Base-by-base conservation (phyloP, 2,888 invertebrate genomes). In the Apamea sordens region DNA sequence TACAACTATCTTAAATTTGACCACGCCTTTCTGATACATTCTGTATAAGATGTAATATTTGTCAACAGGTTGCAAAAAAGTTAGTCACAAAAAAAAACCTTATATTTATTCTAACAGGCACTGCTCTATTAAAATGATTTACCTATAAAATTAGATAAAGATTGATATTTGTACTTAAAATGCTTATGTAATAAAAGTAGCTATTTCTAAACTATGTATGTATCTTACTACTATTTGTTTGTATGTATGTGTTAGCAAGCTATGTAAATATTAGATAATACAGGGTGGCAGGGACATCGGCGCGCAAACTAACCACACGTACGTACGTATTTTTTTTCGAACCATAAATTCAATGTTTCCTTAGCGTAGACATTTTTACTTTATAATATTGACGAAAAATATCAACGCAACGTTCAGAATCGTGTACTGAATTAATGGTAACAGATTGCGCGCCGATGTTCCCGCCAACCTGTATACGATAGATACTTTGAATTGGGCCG, bases 401-500 rank as follows among this genome's bases (percentile, higher is more conserved):
- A 24, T 24, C 56, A 24, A 10, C 24, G 24, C 3, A 1, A 3
- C 8, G 1, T 10, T 56, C 56, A 24, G 11, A 24, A 8, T 10
- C 24, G n/a, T 11, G 4, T n/a, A 11, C 11, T n/a, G 24, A 11
- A 56, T n/a, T 11, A 4, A 56, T 24, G 56, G 3, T 56, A 50
- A 56, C 56, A 56, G 56, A 10, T n/a, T 56, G 3, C 24, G 8
- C 3, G 3, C 3, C 11, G 11, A 24, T 24, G 11, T 56, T 4
- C 10, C 11, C n/a, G 11, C 56, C n/a, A n/a, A 0, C 56, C 24
- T 56, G 24, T 56, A 32, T 36, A 56, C 36, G 44, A 24, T 53
- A 64, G 8, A 7, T 69, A 72, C 7, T 59, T 44, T 21, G 79
- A 53, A 86, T 83, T 74, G 85, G 86, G 79, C 36, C 84, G 69